Percentiles rank a stretch among this genome's conserved stretches.
Conservation (phyloP, 1,140 invertebrate genomes). For the Drosophila bocki region DNA sequence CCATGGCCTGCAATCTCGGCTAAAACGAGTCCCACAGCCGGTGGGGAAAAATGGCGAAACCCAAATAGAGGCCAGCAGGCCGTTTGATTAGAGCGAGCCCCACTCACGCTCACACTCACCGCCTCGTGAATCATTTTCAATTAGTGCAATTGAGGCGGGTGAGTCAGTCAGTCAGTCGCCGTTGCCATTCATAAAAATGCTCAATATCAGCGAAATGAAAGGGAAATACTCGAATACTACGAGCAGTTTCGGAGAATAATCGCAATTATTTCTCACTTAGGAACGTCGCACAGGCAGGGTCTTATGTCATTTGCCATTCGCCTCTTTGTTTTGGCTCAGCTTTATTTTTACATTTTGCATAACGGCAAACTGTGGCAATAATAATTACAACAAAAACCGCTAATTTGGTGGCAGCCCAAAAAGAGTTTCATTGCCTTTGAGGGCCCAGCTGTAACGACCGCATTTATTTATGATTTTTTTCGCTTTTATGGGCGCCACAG, state of each 20-base stretch:
- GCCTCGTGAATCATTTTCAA: slow-evolving; percentile 74
- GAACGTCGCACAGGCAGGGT: slow-evolving; percentile 18
- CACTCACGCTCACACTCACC: slow-evolving; percentile 17
- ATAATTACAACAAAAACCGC: slow-evolving; percentile 27
- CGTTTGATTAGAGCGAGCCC: slow-evolving; percentile 39
- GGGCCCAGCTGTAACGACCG: slow-evolving; percentile 50
- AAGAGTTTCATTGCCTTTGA: slow-evolving; percentile 36
- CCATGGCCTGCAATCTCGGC: slow-evolving; percentile 46
- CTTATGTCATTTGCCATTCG: slow-evolving; percentile 43
- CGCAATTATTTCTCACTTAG: slow-evolving; percentile 57
- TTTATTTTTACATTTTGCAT: slow-evolving; percentile 25
- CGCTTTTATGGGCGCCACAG: slow-evolving; percentile 35
- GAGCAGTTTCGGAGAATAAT: slow-evolving; percentile 24
- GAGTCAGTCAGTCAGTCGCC: slow-evolving; percentile 22
- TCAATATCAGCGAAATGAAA: slow-evolving; percentile 70
- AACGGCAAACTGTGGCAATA: slow-evolving; percentile 51
- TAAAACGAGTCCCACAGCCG: slow-evolving; percentile 34
- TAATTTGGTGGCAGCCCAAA: slow-evolving; percentile 49
- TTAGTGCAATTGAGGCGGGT: slow-evolving; percentile 67
- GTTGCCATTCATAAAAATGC: slow-evolving; percentile 69
- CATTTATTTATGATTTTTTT: slow-evolving; percentile 63
- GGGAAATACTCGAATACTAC: slow-evolving; percentile 18
- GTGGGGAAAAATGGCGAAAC: slow-evolving; percentile 26
- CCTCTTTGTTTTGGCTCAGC: slow-evolving; percentile 16
- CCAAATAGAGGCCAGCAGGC: slow-evolving; percentile 21